A percentile compares a stretch with the other conserved stretches of the same genome.
These are phyloP conservation scores for Euglossa dilemma DNA, from an alignment of 1,140 invertebrate genomes.

Conservation along the genomic window DNA sequence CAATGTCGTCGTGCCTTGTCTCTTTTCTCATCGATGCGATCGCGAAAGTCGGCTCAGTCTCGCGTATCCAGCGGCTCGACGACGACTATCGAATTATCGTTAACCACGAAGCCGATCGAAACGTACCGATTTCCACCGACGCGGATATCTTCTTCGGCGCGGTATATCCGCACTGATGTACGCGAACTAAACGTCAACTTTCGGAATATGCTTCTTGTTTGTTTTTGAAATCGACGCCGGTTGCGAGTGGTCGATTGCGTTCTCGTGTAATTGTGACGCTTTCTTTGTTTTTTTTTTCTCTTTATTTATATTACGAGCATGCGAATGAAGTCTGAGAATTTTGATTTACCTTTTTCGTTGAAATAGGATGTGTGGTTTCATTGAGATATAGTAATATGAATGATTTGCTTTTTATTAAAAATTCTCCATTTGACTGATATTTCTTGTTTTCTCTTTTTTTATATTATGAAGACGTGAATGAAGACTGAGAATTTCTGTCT, in stretches of 20 bases:
- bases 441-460: too few species aligned
- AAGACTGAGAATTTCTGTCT: too few species aligned
- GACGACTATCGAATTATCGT: slow-evolving; percentile 57
- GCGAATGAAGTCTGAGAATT: too few species aligned
- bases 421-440: too few species aligned
- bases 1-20: slow-evolving; percentile 7
- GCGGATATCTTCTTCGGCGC: slow-evolving; percentile 36
- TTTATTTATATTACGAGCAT: too few species aligned
- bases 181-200: slow-evolving; percentile 5
- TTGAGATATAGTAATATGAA: too few species aligned
- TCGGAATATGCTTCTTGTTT: neutral
- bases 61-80: slow-evolving; percentile 11
- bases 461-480: too few species aligned
- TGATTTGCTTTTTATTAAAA: too few species aligned
- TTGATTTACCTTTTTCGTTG: too few species aligned
- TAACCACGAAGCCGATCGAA: neutral
- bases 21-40: slow-evolving; percentile 31
- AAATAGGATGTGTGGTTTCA: too few species aligned
- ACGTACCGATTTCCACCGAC: slow-evolving; percentile 17
- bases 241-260: too few species aligned
- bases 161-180: neutral
- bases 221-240: neutral
- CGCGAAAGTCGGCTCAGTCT: neutral
- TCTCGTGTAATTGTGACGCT: neutral
- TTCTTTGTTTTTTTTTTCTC: neutral